Evolutionary conservation across 2,888 invertebrate species (phyloP), one percentile per base, ranked within the genome.

Genomic region (Drosophila cracens): DNA sequence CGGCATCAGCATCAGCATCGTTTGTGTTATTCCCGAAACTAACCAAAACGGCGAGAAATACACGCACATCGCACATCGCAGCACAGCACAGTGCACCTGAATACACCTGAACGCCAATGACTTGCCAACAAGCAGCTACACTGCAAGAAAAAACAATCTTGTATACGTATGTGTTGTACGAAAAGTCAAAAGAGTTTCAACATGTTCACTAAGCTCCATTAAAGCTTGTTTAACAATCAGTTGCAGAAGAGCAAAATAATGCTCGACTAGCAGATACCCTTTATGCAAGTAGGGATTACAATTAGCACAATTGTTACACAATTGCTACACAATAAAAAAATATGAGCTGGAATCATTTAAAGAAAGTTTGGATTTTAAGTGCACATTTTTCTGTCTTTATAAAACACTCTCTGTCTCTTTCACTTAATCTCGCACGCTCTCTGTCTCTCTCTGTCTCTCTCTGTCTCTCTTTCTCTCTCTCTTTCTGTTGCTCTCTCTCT

Each of bases 11-110:
- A 48, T 10, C 49, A 18, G 25, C 27, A 27, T 49, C 65, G 73
- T 76, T 72, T 66, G 63, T 58, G 21, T 43, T 66, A 49, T 65
- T 61, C 67, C 40, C 63, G 52, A 56, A 34, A 38, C 38, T 29
- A 56, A 36, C 27, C 27, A 7, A 58, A 59, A 62, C 51, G 69
- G 69, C 63, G 69, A 63, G 59, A 54, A 60, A 53, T 7, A 49
- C 51, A 72, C 53, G 34, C 54, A 52, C 73, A 53, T 49, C 62
- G 46, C 57, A 68, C 56, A 34, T 25, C 34, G n/a, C 2, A 38
- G 38, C 18, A 18, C 38, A 38, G 18, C 38, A n/a, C 7, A 13
- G 34, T 18, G 48, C 58, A 49, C 61, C 70, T 34, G 67, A 66
- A 27, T n/a, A 53, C 71, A 70, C 70, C 54, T 63, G 31, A 60